phyloP scores from a whole-genome alignment of 2,797 vertebrate species.

The Sandelia bainsii region DNA sequence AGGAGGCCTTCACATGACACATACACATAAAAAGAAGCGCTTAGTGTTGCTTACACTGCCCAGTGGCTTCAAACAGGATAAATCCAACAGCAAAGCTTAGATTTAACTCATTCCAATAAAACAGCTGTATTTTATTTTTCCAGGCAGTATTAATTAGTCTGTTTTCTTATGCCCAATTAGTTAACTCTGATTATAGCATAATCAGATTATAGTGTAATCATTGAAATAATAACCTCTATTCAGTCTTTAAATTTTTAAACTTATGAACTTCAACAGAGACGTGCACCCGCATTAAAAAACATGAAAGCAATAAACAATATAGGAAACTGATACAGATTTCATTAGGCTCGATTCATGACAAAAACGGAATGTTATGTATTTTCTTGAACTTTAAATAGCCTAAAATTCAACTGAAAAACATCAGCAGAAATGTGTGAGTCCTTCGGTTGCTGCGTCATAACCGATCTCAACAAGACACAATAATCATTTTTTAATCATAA shows the following conservation, averaged over 20 bases:
- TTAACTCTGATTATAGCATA: constrained; percentile 30
- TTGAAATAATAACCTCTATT: constrained; percentile 2
- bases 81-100: constrained; percentile 55
- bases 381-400: too few species aligned
- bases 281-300: neutral
- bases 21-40: constrained; percentile 36
- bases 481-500: too few species aligned
- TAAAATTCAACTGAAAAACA: too few species aligned
- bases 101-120: constrained; percentile 42
- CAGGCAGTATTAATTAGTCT: constrained; percentile 38
- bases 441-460: too few species aligned
- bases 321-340: neutral
- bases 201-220: constrained; percentile 41
- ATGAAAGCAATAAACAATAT: neutral
- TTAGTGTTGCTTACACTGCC: constrained; percentile 44
- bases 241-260: neutral
- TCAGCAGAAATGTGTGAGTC: too few species aligned
- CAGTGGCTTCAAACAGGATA: constrained; percentile 39
- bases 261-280: constrained; percentile 18
- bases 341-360: too few species aligned
- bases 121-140: constrained; percentile 25
- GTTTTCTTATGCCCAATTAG: constrained; percentile 23
- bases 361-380: too few species aligned
- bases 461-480: too few species aligned
- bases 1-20: constrained; percentile 72